Evolutionary conservation across 2,888 invertebrate species (phyloP), one percentile per base, ranked within the genome.

Genomic region (Pseudeuparius sepicola): DNA sequence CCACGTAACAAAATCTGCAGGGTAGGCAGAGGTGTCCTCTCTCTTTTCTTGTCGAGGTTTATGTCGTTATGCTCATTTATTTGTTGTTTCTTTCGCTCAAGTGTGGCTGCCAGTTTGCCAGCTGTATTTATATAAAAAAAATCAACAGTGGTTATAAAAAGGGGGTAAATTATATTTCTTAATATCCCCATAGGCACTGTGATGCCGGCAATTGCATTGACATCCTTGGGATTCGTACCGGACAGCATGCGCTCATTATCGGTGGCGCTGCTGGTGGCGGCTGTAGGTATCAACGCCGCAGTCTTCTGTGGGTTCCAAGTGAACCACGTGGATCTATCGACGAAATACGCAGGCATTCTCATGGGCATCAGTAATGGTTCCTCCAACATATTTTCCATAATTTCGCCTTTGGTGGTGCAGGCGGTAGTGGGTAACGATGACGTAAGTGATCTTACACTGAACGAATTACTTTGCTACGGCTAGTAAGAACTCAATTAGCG

Each of bases 331-430:
- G 88, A 89, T 63, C 64, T 89, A 32, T 79, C 87, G 4, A 86
- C 87, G 1, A 84, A 82, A 56, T 84, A 78, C 56, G 82, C 87
- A 2, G 87, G 87, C 15, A 76, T 80, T 0, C 61, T 88, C 45
- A 86, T 88, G 85, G 87, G 88, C 4, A 75, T 88, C 47, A 85
- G 85, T 2, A 88, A 88, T 55, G 78, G 79, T 6, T 64, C 72
- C n/a, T 79, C 82, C 0, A 85, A 82, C 50, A 64, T 85, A 7
- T 78, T 82, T 60, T 82, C 85, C 33, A 78, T 88, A 41, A 63
- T 86, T 46, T 85, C 85, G 0, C 88, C 88, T 0, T 61, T 83
- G 4, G 28, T 78, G 16, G 82, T 83, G 1, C 77, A 80, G 5
- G 56, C 73, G 4, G 71, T 88, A 13, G 75, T 85, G 2, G 20